Percentiles rank a stretch among this genome's conserved stretches.
phyloP scores from a whole-genome alignment of 2,113 vertebrate species.

The Numenius arquata region DNA sequence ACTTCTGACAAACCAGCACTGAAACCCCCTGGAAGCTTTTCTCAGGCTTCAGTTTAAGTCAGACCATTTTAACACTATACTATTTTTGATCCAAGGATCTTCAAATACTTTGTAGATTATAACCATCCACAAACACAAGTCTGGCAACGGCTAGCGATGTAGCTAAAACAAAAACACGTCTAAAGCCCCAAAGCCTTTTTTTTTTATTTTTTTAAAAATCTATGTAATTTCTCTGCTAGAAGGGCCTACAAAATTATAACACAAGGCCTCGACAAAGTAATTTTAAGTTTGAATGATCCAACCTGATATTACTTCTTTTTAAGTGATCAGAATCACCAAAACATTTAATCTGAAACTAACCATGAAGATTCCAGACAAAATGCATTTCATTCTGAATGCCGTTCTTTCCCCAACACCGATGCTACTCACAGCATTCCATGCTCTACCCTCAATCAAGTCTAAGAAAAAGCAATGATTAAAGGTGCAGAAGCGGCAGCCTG shows the following conservation, averaged over 20 bases:
- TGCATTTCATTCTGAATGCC: neutral
- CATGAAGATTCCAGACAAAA: neutral
- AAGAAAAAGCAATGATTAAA: neutral
- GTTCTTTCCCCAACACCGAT: neutral
- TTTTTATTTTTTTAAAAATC: neutral
- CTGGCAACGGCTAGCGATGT: neutral
- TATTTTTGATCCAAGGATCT: neutral
- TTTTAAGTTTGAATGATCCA: neutral
- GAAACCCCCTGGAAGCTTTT: neutral
- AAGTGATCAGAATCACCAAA: neutral
- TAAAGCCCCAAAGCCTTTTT: neutral
- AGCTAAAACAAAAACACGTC: neutral
- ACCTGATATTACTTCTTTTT: neutral
- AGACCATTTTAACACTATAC: neutral
- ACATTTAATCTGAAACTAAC: neutral
- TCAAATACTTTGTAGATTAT: neutral
- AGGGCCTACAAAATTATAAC: neutral
- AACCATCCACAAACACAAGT: neutral
- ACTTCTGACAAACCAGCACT: neutral
- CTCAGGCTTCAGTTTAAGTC: neutral
- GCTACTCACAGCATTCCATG: neutral
- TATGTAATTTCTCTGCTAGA: neutral
- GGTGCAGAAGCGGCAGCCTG: neutral
- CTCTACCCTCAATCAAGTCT: neutral
- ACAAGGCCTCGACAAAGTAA: neutral